Base-by-base conservation (phyloP, 30 jellyfish, hydroid and myxozoan species). In the Hydractinia echinata region DNA sequence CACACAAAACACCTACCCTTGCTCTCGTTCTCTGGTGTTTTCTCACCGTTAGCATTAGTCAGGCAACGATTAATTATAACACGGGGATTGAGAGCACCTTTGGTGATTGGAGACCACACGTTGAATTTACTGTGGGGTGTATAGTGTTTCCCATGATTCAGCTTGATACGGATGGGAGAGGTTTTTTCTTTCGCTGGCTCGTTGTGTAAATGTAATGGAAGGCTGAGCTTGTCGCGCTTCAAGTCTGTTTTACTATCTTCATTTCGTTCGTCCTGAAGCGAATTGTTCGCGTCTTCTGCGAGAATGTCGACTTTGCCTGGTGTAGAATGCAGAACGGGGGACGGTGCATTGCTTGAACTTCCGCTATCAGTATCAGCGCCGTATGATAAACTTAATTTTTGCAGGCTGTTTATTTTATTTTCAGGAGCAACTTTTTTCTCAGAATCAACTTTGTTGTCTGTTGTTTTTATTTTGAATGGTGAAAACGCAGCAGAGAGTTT, bases 71-170 rank as follows among this genome's bases (percentile, higher is more conserved):
- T 74, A 55, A 74, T 74, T 19, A 74, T 74, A 0, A 74, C 66
- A 13, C 83, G 62, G 5, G 67, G 83, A 48, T 74, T 78, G 7
- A 74, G 14, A 10, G 83, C 8, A 44, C 69, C 83, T 50, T 74
- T 74, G 10, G 83, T 74, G 13, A 74, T 18, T 48, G 83, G 83
- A 48, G 83, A 74, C 83, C 83, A 74, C 0, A 74, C 76, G 20
- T 66, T 44, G 39, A 74, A 74, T 58, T 74, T 74, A 49, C 66
- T 74, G 74, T 8, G 51, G 1, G 68, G 49, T 19, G 51, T 74
- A 67, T 9, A 74, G 54, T 30, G 5, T 55, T 74, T 74, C 67
- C 83, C 83, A 50, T 74, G 62, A 50, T 49, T 49, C 61, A 74
- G 61, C 66, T 74, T 74, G 62, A 74, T 49, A 10, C 83, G 58